Evolutionary conservation across 2,888 invertebrate genomes (phyloP), one percentile per base, ranked within the genome.

Genomic region (Cotesia congregata): DNA sequence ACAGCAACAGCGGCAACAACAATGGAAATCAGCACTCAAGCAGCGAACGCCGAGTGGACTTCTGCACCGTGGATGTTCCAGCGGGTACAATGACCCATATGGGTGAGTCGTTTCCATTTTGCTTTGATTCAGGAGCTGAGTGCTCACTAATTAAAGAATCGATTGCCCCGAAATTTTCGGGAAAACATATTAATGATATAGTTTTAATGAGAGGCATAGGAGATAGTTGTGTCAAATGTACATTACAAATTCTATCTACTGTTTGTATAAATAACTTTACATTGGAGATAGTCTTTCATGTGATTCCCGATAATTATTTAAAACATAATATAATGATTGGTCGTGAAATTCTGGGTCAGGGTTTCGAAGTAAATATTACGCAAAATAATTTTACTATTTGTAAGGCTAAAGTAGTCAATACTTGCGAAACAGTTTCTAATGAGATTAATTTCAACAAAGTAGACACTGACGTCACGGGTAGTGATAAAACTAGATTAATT

Each of bases 401-500:
- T 4, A 67, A 20, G 39, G 15, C 7, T 9, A 38, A 30, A 15
- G 9, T 12, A 6, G 65, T 75, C 0, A 72, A 72, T 62, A 5
- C 61, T 17, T 74, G 74, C 40, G 20, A 71, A 59, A 6, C 41
- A 15, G 74, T 9, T 9, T 1, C 9, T 39, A 38, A 9, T 17
- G n/a, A 17, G 40, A 5, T 41, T 15, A 15, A 72, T 67, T 75
- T 80, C 40, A 60, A 69, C n/a, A n/a, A 5, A 3, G 41, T 80
- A 20, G 41, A 77, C 40, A 78, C 77, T 1, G 80, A 80, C 39
- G 64, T 71, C 5, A 9, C 69, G 20, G 30, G 15, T 6, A 12
- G 3, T 60, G 76, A 80, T 64, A 80, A 72, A 59, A 17, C 20
- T 9, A 5, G 9, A 5, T 62, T 78, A 7, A 72, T 80, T 39